Evolutionary conservation across 1,140 invertebrate species (phyloP).

Genomic region (Drosophila burlai): DNA sequence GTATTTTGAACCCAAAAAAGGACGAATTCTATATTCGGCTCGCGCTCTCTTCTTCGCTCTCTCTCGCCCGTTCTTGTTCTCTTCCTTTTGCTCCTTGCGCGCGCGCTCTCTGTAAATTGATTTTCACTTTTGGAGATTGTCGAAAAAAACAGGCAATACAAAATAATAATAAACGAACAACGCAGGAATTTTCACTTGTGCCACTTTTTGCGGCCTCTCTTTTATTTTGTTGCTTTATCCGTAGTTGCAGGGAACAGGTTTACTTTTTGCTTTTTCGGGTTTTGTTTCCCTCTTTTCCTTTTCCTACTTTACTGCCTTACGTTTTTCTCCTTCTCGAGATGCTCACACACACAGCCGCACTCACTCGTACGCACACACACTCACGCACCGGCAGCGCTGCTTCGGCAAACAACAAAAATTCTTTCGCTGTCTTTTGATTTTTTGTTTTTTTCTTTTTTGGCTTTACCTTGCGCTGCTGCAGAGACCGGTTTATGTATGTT

Average conservation of each 20-base stretch:
- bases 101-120: constrained; percentile 75
- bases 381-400: constrained; percentile 39
- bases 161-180: constrained; percentile 56
- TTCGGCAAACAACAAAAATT: constrained; percentile 75
- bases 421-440: constrained; percentile 67
- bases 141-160: constrained; percentile 53
- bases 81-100: constrained; percentile 47
- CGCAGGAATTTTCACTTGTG: constrained; percentile 81
- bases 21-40: constrained; percentile 35
- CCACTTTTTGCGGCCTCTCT: constrained; percentile 65
- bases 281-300: constrained; percentile 42
- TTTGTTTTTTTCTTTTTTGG: constrained; percentile 49
- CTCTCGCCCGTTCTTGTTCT: constrained; percentile 17
- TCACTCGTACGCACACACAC: constrained; percentile 23
- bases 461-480: constrained; percentile 58
- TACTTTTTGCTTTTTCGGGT: constrained; percentile 40
- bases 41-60: not conserved
- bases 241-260: constrained; percentile 60
- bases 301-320: constrained; percentile 68
- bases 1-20: constrained; percentile 47
- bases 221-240: constrained; percentile 54
- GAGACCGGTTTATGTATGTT: constrained; percentile 66
- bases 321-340: constrained; percentile 39
- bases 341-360: constrained; percentile 45
- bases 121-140: constrained; percentile 78